Percentiles rank a stretch among this genome's conserved stretches.
These are phyloP conservation scores for Muscicapa comitata DNA, from an alignment of 2,797 vertebrate genomes.

Conservation along the genomic window DNA sequence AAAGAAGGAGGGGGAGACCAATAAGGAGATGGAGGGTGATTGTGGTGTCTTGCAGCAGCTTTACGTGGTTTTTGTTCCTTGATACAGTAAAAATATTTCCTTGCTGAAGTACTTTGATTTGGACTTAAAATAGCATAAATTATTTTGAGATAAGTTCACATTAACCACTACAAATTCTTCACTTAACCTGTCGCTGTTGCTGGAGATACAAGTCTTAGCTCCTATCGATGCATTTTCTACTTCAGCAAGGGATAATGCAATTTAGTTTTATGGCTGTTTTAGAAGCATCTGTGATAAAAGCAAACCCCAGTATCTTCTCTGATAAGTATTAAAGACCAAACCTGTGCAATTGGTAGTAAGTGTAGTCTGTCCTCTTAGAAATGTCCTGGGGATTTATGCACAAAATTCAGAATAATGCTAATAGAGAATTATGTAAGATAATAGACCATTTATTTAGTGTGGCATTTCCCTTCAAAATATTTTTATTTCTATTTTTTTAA, in stretches of 20 bases:
- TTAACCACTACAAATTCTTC: neutral
- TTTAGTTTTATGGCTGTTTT: slow-evolving; percentile 35
- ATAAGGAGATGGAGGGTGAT: neutral
- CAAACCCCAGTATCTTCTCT: neutral
- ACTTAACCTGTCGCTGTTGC: neutral
- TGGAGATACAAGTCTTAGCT: neutral
- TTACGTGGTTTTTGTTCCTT: neutral
- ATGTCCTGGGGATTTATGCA: neutral
- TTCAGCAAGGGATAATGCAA: slow-evolving; percentile 2
- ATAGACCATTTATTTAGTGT: neutral
- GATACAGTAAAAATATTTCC: neutral
- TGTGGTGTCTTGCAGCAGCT: neutral
- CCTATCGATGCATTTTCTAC: neutral
- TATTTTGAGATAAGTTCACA: neutral
- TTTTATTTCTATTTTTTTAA: neutral
- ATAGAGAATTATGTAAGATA: slow-evolving; percentile 6
- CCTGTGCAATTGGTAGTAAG: neutral
- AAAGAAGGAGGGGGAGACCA: neutral
- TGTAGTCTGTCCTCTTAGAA: neutral
- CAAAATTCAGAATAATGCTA: slow-evolving; percentile 13
- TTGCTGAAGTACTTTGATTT: slow-evolving; percentile 4
- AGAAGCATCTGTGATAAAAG: neutral
- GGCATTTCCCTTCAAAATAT: neutral
- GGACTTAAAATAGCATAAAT: slow-evolving; percentile 8
- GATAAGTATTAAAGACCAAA: neutral